Base-by-base conservation (phyloP, 2,888 invertebrate species). In the Hemistola chrysoprasaria region DNA sequence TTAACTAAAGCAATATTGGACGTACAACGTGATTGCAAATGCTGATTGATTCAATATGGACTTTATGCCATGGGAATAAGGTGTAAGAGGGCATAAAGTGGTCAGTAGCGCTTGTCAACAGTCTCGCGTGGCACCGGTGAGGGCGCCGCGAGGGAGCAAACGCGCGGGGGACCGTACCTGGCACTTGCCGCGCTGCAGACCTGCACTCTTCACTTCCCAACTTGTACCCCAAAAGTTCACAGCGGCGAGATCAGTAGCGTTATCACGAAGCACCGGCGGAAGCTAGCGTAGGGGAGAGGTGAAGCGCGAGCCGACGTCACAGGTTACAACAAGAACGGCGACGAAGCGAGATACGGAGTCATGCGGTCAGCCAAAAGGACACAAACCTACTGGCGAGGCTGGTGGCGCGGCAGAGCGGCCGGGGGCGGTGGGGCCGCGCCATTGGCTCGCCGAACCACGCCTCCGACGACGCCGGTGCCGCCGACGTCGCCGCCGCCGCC, bases 351-450 rank as follows among this genome's bases (percentile, higher is more conserved):
- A 86, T 88, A 82, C 87, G 87, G 87, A 90, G 89, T 88, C 89
- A 89, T 89, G 89, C 90, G 89, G 89, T 89, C 89, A 89, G 89
- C 89, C 88, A 86, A 88, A 86, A 86, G 87, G 89, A 89, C 88
- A 84, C 88, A 86, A 89, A 88, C 89, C 90, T 90, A 90, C 90
- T 86, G 88, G 82, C 80, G 75, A 73, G 78, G 76, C 75, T 78
- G 80, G 78, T 76, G 82, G 72, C 61, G 66, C 71, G 71, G 73
- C 71, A 69, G 62, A 66, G 72, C 67, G 70, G 59, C 62, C 66
- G 72, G 78, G 73, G 78, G 80, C 71, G 78, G 74, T 69, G 74
- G 71, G 71, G 69, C 67, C 74, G 74, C 80, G 83, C 80, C 77
- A 83, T 83, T 82, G 86, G 84, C 78, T 74, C 82, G 82, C 70